Base-by-base conservation (phyloP, 2,888 invertebrate genomes). In the Carabus problematicus region DNA sequence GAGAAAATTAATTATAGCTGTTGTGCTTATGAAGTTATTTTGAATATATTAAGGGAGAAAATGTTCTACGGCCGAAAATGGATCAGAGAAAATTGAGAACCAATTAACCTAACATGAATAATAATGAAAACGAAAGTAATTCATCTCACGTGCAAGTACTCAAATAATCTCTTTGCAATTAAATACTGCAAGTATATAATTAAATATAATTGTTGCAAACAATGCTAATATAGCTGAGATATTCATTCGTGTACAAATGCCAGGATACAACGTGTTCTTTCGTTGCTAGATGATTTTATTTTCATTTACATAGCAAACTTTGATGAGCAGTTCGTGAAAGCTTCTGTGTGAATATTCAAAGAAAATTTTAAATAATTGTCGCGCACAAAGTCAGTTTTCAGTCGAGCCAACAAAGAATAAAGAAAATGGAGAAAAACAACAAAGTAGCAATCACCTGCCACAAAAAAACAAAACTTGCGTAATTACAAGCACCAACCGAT, bases 331-430 rank as follows among this genome's bases (percentile, higher is more conserved):
- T 60, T 61, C 40, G 19, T 9, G 8, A 9, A 19, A 60, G 47
- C n/a, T 60, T 60, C 11, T n/a, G n/a, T 14, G n/a, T 39, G 61
- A 61, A 61, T 61, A 61, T 49, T 61, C 49, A 47, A 61, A 14
- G 14, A 47, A 61, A 61, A 61, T 61, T n/a, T n/a, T 47, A 49
- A 61, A 47, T 61, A 29, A 61, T 47, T 2, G 29, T 6, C 29
- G 29, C 29, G 29, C 29, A 29, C 2, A 6, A 29, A 29, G 29
- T 29, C 6, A 29, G 29, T 6, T 29, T 29, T 29, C 29, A 29
- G 6, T 2, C 29, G 29, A 29, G 6, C 29, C 2, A 29, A 29
- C 29, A 29, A 29, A 29, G 29, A 29, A 6, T 7, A 45, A 45
- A 11, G 45, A 7, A 45, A 45, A 14, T 14, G 14, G 7, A 45